Evolutionary conservation across 2,113 vertebrate genomes (phyloP).

Genomic region (Furnarius figulus): DNA sequence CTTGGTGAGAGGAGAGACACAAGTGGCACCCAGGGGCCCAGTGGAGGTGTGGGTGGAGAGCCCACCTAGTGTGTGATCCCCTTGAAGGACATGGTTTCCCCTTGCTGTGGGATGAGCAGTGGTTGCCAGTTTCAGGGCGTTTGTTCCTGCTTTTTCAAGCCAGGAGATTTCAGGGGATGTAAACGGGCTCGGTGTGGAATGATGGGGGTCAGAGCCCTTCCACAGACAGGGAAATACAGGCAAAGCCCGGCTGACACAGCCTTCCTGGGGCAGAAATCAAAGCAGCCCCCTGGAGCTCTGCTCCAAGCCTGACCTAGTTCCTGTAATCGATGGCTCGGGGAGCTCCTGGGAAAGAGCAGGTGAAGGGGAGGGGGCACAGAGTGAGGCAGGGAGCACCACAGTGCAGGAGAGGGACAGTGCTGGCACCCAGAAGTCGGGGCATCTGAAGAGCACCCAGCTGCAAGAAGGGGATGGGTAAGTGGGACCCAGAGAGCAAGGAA

Average conservation of each 20-base stretch:
- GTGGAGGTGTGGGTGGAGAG: neutral
- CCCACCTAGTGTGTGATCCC: too few relatives aligned
- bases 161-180: neutral
- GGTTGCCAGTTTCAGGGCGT: neutral
- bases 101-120: neutral
- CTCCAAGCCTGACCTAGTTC: neutral
- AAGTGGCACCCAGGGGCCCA: fast-evolving
- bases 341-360: neutral
- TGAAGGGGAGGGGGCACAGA: fast-evolving
- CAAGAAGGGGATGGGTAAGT: neutral
- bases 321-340: fast-evolving
- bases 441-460: neutral
- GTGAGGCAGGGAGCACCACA: fast-evolving
- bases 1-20: neutral
- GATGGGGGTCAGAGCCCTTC: fast-evolving
- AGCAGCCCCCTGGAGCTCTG: neutral
- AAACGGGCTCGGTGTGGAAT: neutral
- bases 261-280: neutral
- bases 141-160: neutral
- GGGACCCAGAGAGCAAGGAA: neutral
- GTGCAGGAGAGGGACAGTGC: neutral
- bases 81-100: fast-evolving
- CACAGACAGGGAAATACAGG: neutral
- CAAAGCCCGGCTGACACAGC: neutral
- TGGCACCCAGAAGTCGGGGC: neutral